Evolutionary conservation across 2,797 vertebrate genomes (phyloP), one percentile per base, ranked within the genome.

Genomic region (Sebastes diaconus): DNA sequence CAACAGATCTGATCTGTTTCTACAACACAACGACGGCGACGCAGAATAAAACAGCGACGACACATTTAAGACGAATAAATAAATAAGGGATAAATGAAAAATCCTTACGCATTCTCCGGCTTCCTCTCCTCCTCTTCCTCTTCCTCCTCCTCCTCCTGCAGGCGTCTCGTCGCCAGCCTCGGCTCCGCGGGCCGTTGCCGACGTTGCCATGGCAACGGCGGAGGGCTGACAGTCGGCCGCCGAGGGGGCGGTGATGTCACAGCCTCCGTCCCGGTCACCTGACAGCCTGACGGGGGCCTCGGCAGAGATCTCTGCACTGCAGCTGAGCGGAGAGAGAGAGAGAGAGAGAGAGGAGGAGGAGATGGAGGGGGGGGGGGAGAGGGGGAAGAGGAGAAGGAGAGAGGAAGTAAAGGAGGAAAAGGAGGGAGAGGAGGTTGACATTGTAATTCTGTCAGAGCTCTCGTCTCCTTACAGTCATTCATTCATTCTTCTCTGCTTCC

Each of bases 221-320:
- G 94, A 90, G 88, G 94, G 94, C 90, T 95, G 95, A 94, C 93
- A 95, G 93, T 81, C 93, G 63, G 95, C 73, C 66, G 93, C 32
- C 32, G 32, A 94, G 9, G 87, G 86, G 94, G 91, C 70, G 86
- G 93, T 94, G 93, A 92, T 93, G 94, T 96, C 94, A 92, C 92
- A 84, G 94, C 95, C 92, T 93, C 95, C 92, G 91, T 93, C 93
- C 87, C 64, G 91, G 93, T 96, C 96, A 96, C 94, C 90, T 93
- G 91, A 96, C 94, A 94, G 93, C 90, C 94, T 93, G 92, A 96
- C 90, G 76, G 94, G 91, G 85, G 96, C 92, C 90, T 96, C 96
- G 58, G 86, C 82, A 36, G 93, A 92, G 91, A 95, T 93, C 90
- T 97, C 97, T 90, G 96, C 96, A 96, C 96, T 98, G 96, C 97